These are phyloP conservation scores for Bagarius yarrelli DNA, from an alignment of 2,113 vertebrate genomes.

Conservation along the genomic window DNA sequence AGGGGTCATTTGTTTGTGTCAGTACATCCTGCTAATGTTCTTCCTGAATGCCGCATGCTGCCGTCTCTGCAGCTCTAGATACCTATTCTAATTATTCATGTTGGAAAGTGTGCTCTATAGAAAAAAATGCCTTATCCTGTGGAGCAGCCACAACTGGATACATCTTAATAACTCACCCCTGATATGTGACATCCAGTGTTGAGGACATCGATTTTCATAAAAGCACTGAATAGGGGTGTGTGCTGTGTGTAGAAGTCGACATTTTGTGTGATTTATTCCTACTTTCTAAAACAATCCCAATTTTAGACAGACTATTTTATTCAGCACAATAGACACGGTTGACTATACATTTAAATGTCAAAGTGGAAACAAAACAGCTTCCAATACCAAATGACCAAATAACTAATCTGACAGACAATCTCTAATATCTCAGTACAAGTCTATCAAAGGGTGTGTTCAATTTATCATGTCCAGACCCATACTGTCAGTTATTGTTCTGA, in stretches of 20 bases:
- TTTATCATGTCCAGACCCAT: neutral
- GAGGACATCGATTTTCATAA: constrained; percentile 29
- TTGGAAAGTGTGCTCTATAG: constrained; percentile 59
- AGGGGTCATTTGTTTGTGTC: constrained; percentile 70
- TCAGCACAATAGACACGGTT: neutral
- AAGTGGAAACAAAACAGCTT: neutral
- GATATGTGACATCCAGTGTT: constrained; percentile 55
- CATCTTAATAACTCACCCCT: constrained; percentile 67
- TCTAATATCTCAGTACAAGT: neutral
- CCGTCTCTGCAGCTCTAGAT: constrained; percentile 51
- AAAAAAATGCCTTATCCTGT: constrained; percentile 64
- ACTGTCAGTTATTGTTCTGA: neutral
- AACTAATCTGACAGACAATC: neutral
- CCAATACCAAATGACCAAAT: neutral
- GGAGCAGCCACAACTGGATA: constrained; percentile 59
- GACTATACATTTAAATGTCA: constrained; percentile 4
- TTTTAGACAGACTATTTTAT: neutral
- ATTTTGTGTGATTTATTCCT: constrained; percentile 17
- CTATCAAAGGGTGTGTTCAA: neutral
- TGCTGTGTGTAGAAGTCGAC: constrained; percentile 16
- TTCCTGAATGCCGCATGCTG: constrained; percentile 58
- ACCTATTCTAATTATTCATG: constrained; percentile 71
- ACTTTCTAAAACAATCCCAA: neutral
- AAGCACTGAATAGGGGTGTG: neutral
- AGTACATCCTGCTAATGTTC: constrained; percentile 64